Conservation (phyloP, 2,797 vertebrate genomes). For the Macropus fuliginosus region DNA sequence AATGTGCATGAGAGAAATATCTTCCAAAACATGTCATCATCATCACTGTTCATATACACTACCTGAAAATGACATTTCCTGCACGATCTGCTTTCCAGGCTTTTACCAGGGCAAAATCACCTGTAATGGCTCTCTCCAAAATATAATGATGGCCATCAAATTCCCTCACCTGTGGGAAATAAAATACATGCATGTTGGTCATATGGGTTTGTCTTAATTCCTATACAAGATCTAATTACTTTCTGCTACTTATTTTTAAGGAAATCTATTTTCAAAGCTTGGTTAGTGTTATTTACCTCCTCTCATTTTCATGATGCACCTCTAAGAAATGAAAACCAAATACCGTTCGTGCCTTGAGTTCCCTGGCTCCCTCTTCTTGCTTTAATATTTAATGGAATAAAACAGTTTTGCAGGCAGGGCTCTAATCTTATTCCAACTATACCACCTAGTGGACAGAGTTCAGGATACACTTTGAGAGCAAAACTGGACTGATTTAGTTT, state of each 20-base stretch:
- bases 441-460: slow-evolving; percentile 72
- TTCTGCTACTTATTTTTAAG: slow-evolving; percentile 22
- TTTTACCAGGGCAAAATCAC: slow-evolving; percentile 96
- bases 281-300: not conserved
- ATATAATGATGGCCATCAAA: slow-evolving; percentile 94
- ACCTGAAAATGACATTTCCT: slow-evolving; percentile 98
- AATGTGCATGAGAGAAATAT: not conserved
- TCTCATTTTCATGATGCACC: not conserved
- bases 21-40: not conserved
- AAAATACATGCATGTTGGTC: not conserved
- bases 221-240: not conserved
- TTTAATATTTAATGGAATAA: not conserved
- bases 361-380: not conserved
- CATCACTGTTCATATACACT: slow-evolving; percentile 36
- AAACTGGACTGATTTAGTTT: not conserved
- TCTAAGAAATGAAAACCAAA: slow-evolving; percentile 36
- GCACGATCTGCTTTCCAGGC: slow-evolving; percentile 97
- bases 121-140: slow-evolving; percentile 95
- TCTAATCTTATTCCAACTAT: slow-evolving; percentile 30
- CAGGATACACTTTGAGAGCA: not conserved
- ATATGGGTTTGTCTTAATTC: not conserved
- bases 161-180: slow-evolving; percentile 89
- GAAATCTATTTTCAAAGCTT: slow-evolving; percentile 21
- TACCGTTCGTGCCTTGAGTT: not conserved
- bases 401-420: not conserved